phyloP scores from a whole-genome alignment of 2,797 vertebrate genomes.

The Tragopan temminckii region DNA sequence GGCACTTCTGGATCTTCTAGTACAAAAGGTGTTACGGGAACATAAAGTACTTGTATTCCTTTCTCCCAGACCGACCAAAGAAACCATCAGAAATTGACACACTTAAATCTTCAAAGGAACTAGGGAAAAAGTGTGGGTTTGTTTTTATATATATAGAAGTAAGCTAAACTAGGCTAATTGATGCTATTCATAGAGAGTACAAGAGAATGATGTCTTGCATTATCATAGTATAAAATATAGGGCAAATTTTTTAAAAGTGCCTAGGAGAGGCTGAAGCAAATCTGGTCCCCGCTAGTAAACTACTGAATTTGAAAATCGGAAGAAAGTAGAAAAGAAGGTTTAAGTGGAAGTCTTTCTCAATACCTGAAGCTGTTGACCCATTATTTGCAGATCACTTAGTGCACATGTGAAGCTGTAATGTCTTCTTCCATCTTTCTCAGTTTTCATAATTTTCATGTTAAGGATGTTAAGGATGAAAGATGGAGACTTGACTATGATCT shows the following conservation, averaged over 20 bases:
- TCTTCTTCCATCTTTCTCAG: background rate
- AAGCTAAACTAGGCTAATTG: constrained; percentile 46
- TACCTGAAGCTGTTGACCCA: background rate
- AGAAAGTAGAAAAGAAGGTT: background rate
- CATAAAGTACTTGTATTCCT: background rate
- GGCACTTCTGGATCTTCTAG: background rate
- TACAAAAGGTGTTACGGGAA: background rate
- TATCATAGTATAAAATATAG: background rate
- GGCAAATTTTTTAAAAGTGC: background rate
- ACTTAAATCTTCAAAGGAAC: background rate
- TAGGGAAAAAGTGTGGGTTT: background rate
- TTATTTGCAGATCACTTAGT: background rate
- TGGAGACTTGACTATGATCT: background rate
- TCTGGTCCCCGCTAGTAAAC: background rate
- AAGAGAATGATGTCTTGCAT: background rate
- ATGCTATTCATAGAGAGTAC: constrained; percentile 34
- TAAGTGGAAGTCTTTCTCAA: background rate
- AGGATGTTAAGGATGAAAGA: background rate
- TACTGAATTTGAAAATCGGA: background rate
- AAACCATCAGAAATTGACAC: background rate
- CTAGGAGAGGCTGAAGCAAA: background rate
- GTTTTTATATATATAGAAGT: background rate
- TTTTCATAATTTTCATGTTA: background rate
- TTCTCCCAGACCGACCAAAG: background rate
- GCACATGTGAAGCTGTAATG: background rate